A percentile compares a stretch with the other conserved stretches of the same genome.
phyloP scores from a whole-genome alignment of 2,113 vertebrate genomes.

The Limanda limanda region DNA sequence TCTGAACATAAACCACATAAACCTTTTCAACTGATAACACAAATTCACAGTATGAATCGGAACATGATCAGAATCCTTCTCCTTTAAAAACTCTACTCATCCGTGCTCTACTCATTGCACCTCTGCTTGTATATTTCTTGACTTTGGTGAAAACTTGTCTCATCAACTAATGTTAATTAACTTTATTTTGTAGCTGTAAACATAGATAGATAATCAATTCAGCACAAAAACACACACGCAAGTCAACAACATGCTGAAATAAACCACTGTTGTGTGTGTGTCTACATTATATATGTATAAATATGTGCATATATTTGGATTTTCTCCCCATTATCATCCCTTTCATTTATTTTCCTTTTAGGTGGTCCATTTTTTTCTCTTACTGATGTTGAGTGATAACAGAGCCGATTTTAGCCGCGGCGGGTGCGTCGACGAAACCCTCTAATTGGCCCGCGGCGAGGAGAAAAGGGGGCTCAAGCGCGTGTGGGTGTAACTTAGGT shows the following conservation, averaged over 20 bases:
- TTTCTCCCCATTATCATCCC: slow-evolving; percentile 60
- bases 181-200: background rate
- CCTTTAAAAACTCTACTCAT: slow-evolving; percentile 7
- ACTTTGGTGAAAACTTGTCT: background rate
- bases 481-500: slow-evolving; percentile 67
- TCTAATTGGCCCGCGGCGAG: slow-evolving; percentile 57
- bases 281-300: slow-evolving; percentile 63
- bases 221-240: slow-evolving; percentile 4
- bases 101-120: slow-evolving; percentile 17
- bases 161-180: background rate
- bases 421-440: slow-evolving; percentile 14
- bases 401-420: slow-evolving; percentile 39
- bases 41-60: no score
- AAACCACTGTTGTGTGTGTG: background rate
- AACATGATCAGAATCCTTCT: no score
- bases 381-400: slow-evolving; percentile 53
- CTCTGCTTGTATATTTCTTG: slow-evolving; percentile 15
- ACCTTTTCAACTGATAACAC: no score
- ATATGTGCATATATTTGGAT: slow-evolving; percentile 72
- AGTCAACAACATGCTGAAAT: background rate
- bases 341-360: slow-evolving; percentile 65
- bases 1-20: no score
- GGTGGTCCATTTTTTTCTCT: background rate
- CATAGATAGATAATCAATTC: slow-evolving; percentile 14
- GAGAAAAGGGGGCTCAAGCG: slow-evolving; percentile 34